Evolutionary conservation across 2,797 vertebrate species (phyloP), one percentile per base, ranked within the genome.

Genomic region (Kryptolebias ocellatus): DNA sequence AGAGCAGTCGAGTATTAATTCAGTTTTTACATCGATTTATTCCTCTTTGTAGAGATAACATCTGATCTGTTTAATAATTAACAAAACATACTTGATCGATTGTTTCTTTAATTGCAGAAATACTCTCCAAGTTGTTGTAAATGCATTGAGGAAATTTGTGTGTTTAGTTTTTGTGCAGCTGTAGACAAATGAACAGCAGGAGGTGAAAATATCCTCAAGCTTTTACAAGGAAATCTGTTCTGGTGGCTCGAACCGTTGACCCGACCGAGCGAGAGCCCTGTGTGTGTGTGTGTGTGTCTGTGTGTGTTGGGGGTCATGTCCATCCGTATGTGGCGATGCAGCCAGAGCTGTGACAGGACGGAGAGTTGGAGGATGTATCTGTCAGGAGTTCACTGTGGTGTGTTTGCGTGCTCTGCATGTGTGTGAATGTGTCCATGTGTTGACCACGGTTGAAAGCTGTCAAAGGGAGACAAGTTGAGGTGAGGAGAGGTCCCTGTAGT

Each of bases 381-480:
- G 85, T 89, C 85, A 87, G 37, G 74, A 79, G 76, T 81, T 85
- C 78, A 73, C 5, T 53, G 53, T 76, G 71, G 11, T 70, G 70
- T 62, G 70, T 60, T 29, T 16, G 49, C 67, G 68, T 46, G 49
- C 42, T 47, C 1, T 7, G 24, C 2, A 0, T 58, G 46, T 68
- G 51, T 78, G 64, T 77, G 56, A 64, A 29, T 29, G 64, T 62
- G 74, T 75, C 74, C 54, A 61, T 64, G 72, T 62, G 66, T 79
- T 78, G 83, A 76, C 77, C 80, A 42, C 70, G 60, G 72, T 66
- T 83, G 83, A 84, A 81, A 84, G 69, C 84, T 89, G 89, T 87
- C 88, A 89, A 61, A 79, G 47, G 53, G 52, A 83, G 82, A 88
- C 83, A 86, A 80, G 83, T 80, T 67, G 75, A 85, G 83, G 85